Percentiles rank a stretch among this genome's conserved stretches.
Conservation (phyloP, 2,888 invertebrate genomes). For the Allygus modestus region DNA sequence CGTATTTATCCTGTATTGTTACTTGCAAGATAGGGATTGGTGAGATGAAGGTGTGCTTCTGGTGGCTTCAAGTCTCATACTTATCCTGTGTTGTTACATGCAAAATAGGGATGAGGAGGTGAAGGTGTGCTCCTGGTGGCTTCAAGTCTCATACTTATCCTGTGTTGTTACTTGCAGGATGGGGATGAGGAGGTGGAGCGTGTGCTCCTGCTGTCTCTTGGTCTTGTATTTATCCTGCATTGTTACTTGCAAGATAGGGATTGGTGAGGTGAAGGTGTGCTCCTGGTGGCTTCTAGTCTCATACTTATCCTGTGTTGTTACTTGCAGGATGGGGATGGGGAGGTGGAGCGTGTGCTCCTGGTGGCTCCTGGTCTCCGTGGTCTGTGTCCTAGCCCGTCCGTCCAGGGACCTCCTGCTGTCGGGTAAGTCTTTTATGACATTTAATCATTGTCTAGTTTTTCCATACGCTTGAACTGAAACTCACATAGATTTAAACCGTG, state of each 20-base stretch:
- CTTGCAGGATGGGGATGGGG: constrained; percentile 18
- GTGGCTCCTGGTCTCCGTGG: background rate
- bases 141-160: too few relatives aligned
- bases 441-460: too few relatives aligned
- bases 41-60: too few relatives aligned
- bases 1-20: background rate
- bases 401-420: constrained; percentile 5
- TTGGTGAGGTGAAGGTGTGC: background rate
- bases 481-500: too few relatives aligned
- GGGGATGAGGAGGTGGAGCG: constrained; percentile 9
- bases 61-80: too few relatives aligned
- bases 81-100: background rate
- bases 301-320: too few relatives aligned
- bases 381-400: constrained; percentile 22
- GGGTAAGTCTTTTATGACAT: background rate
- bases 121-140: background rate
- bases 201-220: background rate
- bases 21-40: too few relatives aligned
- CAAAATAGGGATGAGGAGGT: constrained; percentile 13
- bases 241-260: constrained; percentile 13
- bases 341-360: constrained; percentile 13
- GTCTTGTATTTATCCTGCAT: too few relatives aligned
- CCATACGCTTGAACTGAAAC: too few relatives aligned
- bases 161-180: background rate
- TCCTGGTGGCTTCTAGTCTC: background rate